Evolutionary conservation across 2,113 vertebrate species (phyloP), one percentile per base, ranked within the genome.

Genomic region (Callipepla squamata): DNA sequence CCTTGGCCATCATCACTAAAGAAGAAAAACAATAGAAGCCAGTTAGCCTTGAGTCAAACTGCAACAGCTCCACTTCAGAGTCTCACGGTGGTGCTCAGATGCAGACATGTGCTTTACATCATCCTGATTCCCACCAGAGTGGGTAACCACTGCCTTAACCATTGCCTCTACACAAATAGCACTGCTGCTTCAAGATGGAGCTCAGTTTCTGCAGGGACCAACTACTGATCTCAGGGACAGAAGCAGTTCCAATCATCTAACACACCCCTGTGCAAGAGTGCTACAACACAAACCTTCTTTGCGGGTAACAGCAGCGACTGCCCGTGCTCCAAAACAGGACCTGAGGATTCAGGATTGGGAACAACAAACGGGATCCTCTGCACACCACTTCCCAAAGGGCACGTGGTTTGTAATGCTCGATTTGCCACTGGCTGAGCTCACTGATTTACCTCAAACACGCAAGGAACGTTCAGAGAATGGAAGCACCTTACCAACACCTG

Each of bases 1-100:
- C 99, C 95, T 99, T 99, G 96, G 99, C 99, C 98, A 99, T 99
- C 99, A 99, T 99, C 95, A 99, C 99, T 99, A 95, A 74, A 75
- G 89, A 38, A 81, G 23, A n/a, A 69, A 82, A 34, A 25, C 90
- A 93, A 93, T 51, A 81, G 76, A 87, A 83, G 69, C 78, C 57
- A 76, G 81, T 94, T 20, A 96, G 63, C 40, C 32, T 45, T 20
- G 51, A 93, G 68, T 61, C 55, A 67, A 70, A 62, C 9, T 4
- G 0, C 48, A 59, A 26, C 38, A 76, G 70, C 26, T 88, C 45
- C 59, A 78, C 45, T 63, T 32, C 53, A 55, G 53, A 2, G 6
- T 7, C 63, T 83, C 7, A 6, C 0, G n/a, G 0, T 17, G 48
- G 36, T 34, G 26, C 53, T 32, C 42, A 76, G 65, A 68, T 9